These are phyloP conservation scores for Zaprionus tsacasi DNA, from an alignment of 1,140 invertebrate genomes.

Conservation along the genomic window DNA sequence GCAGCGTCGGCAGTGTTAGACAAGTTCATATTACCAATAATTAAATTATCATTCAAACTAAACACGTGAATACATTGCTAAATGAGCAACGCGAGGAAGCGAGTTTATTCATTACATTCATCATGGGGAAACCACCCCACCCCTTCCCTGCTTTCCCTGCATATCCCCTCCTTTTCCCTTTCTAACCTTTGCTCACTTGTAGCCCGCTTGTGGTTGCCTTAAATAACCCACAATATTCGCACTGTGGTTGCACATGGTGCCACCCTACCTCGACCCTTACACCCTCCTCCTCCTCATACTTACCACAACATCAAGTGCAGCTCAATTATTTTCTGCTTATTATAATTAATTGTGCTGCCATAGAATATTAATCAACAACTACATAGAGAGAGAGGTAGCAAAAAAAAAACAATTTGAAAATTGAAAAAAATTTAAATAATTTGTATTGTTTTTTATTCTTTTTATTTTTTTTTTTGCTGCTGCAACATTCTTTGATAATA, in stretches of 20 bases:
- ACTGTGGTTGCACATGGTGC: slow-evolving; percentile 17
- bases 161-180: background rate
- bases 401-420: slow-evolving; percentile 21
- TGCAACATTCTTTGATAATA: slow-evolving; percentile 19
- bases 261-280: background rate
- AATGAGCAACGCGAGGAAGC: slow-evolving; percentile 1
- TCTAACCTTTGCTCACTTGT: slow-evolving; percentile 14
- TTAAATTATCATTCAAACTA: slow-evolving; percentile 11
- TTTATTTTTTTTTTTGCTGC: background rate
- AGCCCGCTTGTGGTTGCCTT: slow-evolving; percentile 25
- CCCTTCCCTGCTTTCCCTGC: background rate
- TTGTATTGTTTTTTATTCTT: background rate
- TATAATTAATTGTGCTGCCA: slow-evolving; percentile 73
- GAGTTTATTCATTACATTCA: background rate
- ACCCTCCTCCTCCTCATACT: background rate
- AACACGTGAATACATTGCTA: slow-evolving; percentile 10
- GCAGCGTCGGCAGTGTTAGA: background rate
- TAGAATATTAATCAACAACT: slow-evolving; percentile 38
- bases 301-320: slow-evolving; percentile 45
- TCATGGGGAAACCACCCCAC: no score
- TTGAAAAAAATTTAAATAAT: slow-evolving; percentile 1
- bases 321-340: slow-evolving; percentile 64
- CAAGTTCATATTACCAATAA: slow-evolving; percentile 4
- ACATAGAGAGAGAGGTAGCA: background rate
- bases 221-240: slow-evolving; percentile 30